These are phyloP conservation scores for Gallinago jamesoni DNA, from an alignment of 2,113 vertebrate species.

Conservation along the genomic window DNA sequence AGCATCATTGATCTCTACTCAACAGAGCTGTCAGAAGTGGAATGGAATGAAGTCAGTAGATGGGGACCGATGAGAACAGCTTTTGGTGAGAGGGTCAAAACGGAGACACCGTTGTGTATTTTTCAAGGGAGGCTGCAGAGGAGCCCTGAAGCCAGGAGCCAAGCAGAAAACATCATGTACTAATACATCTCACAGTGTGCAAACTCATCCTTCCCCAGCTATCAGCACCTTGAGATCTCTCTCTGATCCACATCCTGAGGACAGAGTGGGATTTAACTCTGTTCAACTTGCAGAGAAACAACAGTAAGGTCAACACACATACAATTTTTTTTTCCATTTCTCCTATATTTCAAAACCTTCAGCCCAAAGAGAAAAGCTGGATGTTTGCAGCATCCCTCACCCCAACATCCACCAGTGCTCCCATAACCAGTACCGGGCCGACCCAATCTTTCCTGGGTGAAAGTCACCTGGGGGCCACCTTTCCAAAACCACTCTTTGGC, in stretches of 20 bases:
- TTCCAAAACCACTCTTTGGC: neutral
- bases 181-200: no score
- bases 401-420: neutral
- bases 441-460: neutral
- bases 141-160: neutral
- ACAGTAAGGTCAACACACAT: neutral
- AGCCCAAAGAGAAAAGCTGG: neutral
- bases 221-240: neutral
- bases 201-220: neutral
- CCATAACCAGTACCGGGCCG: neutral
- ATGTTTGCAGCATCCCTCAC: neutral
- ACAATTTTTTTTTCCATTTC: fast-evolving
- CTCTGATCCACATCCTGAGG: neutral
- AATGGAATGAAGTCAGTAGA: neutral
- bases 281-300: neutral
- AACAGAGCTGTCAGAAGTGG: neutral
- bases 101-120: neutral
- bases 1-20: no score
- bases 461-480: neutral
- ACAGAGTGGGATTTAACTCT: neutral
- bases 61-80: neutral
- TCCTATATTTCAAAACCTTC: neutral
- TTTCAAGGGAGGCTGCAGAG: neutral
- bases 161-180: neutral
- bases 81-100: neutral